Base-by-base conservation (phyloP, 2,888 invertebrate species). In the Melinopterus prodromus region DNA sequence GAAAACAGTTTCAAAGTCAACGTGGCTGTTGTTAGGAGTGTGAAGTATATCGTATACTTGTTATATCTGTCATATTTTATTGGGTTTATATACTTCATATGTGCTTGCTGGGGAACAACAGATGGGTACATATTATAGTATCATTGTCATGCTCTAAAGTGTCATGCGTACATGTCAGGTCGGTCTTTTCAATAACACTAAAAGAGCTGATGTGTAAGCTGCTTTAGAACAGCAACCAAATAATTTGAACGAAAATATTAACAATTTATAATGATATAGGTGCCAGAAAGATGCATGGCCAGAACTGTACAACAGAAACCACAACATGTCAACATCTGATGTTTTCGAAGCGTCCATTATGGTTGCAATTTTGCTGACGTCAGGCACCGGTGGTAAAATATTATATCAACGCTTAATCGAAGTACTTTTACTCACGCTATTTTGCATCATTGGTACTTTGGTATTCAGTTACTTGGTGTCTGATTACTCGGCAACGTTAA, bases 401-500 rank as follows among this genome's bases (percentile, higher is more conserved):
- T 78, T 82, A 1, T 82, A 84, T 9, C 69, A 38, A 14, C 82
- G 79, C 6, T 76, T 83, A 15, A 7, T 53, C 12, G 85, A 85
- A 80, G 15, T 81, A 35, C 69, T 76, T 0, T 71, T 83, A 16
- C 80, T 82, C 16, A 80, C 80, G 15, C 12, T 80, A 6, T 84
- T 81, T 16, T 81, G 84, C 76, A 16, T 84, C 14, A 77, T 82
- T 53, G 84, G 82, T 35, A 79, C 84, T 36, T 81, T 84, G 37
- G 75, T 85, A 7, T 84, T 84, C 78, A 85, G 84, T 26, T 85
- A 84, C 71, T 80, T 85, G 77, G 80, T 85, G n/a, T 82, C 84
- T 16, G 85, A 85, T 79, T 85, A 84, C 80, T 84, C 85, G 7
- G 85, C 85, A 14, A 85, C 84, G 12, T 74, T 85, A 15, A 84